phyloP scores from a whole-genome alignment of 2,888 invertebrate species.

The Choristoneura rosaceana region DNA sequence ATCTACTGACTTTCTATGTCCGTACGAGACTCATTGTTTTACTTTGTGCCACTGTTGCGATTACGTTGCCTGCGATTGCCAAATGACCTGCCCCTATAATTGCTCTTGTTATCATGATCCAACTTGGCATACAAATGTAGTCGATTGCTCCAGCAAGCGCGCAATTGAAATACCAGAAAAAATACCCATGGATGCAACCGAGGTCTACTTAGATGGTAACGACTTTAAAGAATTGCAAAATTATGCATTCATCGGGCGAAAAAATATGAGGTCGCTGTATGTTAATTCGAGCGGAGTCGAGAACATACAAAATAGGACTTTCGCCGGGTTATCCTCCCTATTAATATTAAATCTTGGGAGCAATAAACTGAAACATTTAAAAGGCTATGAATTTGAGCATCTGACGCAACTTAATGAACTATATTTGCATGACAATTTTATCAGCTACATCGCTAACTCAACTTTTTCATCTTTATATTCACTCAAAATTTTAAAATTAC shows the following conservation, averaged over 20 bases:
- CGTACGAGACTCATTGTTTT: constrained; percentile 96
- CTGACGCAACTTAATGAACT: constrained; percentile 92
- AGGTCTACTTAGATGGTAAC: constrained; percentile 96
- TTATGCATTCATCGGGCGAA: constrained; percentile 95
- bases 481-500: constrained; percentile 91
- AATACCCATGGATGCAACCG: constrained; percentile 97
- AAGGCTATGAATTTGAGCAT: constrained; percentile 94
- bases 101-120: constrained; percentile 98
- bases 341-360: constrained; percentile 93
- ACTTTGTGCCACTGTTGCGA: constrained; percentile 98
- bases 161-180: constrained; percentile 92
- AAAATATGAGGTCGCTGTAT: constrained; percentile 94
- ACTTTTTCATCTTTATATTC: constrained; percentile 91
- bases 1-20: constrained; percentile 94
- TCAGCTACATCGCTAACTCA: constrained; percentile 90
- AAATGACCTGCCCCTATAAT: constrained; percentile 97
- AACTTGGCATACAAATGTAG: constrained; percentile 96
- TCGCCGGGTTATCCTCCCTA: constrained; percentile 93
- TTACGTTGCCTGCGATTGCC: constrained; percentile 97
- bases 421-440: constrained; percentile 93
- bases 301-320: constrained; percentile 94
- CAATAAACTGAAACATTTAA: constrained; percentile 91
- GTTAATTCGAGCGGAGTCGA: constrained; percentile 94
- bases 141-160: constrained; percentile 94
- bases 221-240: constrained; percentile 93